Evolutionary conservation across 2,888 invertebrate species (phyloP).

Genomic region (Augiades crinisus): DNA sequence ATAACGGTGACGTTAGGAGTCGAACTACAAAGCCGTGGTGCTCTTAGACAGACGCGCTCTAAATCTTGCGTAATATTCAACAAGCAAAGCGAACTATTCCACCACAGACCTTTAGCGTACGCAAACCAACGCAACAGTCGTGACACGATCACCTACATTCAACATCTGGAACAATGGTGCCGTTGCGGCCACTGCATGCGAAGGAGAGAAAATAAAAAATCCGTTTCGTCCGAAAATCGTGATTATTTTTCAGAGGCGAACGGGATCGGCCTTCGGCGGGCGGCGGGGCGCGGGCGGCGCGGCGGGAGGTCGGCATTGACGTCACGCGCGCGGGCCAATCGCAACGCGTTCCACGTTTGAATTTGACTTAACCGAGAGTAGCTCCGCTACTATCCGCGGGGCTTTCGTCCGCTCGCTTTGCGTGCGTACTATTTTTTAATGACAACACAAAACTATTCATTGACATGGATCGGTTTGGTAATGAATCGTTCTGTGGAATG

Average conservation of each 20-base stretch:
- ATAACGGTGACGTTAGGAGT: too few relatives aligned
- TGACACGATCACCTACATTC: slow-evolving; percentile 36
- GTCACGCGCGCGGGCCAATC: slow-evolving; percentile 70
- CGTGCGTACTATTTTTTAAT: too few relatives aligned
- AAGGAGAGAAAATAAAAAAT: slow-evolving; percentile 36
- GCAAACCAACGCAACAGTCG: slow-evolving; percentile 25
- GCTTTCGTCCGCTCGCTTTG: neutral
- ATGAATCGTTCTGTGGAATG: too few relatives aligned
- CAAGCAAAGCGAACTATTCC: neutral
- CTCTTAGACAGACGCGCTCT: too few relatives aligned
- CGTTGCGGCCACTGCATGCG: slow-evolving; percentile 34
- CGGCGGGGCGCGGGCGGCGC: slow-evolving; percentile 42
- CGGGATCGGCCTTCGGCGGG: slow-evolving; percentile 62
- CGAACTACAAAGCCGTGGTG: too few relatives aligned
- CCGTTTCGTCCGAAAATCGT: slow-evolving; percentile 65
- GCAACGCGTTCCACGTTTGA: slow-evolving; percentile 52
- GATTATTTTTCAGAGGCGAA: slow-evolving; percentile 73
- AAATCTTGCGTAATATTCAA: neutral
- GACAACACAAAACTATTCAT: too few relatives aligned
- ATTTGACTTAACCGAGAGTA: slow-evolving; percentile 60
- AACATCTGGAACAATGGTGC: slow-evolving; percentile 43
- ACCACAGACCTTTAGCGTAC: neutral
- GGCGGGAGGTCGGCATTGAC: slow-evolving; percentile 76
- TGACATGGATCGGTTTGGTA: too few relatives aligned
- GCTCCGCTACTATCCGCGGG: slow-evolving; percentile 54